Conservation (phyloP, 2,888 invertebrate genomes). For the Standfussiana lucernea region DNA sequence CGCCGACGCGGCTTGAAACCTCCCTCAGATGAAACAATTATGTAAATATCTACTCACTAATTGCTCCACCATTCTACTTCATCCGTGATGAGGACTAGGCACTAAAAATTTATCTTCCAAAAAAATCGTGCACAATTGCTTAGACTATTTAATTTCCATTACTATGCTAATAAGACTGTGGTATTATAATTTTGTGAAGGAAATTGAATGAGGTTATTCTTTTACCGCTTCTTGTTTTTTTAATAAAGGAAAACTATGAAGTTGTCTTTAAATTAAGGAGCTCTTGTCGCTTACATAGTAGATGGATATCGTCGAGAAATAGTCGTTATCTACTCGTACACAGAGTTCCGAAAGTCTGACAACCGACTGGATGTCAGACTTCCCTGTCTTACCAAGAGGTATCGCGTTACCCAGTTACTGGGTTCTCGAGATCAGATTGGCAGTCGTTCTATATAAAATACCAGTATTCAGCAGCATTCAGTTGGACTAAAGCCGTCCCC, state of each 20-base stretch:
- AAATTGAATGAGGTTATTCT: constrained; percentile 29
- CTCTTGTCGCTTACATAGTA: not conserved
- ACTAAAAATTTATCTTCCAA: constrained; percentile 58
- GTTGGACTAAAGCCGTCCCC: not conserved
- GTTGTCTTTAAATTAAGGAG: not conserved
- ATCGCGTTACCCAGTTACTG: not conserved
- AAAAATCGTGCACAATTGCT: constrained; percentile 52
- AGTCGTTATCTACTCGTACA: not conserved
- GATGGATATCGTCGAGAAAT: not conserved
- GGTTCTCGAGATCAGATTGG: not conserved
- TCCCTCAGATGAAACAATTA: constrained; percentile 75
- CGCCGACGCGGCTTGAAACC: constrained; percentile 58
- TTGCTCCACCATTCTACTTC: constrained; percentile 70
- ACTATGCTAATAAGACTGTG: constrained; percentile 54
- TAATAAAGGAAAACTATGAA: constrained; percentile 3
- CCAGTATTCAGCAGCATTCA: not conserved
- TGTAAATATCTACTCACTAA: constrained; percentile 74
- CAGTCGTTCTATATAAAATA: not conserved
- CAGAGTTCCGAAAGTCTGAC: not conserved
- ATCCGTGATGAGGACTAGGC: constrained; percentile 58
- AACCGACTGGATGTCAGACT: not conserved
- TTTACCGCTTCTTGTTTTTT: constrained; percentile 13
- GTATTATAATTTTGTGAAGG: constrained; percentile 33
- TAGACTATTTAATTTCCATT: constrained; percentile 57
- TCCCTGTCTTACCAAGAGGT: not conserved